Evolutionary conservation across 2,888 invertebrate species (phyloP).

Genomic region (Caprella mutica): DNA sequence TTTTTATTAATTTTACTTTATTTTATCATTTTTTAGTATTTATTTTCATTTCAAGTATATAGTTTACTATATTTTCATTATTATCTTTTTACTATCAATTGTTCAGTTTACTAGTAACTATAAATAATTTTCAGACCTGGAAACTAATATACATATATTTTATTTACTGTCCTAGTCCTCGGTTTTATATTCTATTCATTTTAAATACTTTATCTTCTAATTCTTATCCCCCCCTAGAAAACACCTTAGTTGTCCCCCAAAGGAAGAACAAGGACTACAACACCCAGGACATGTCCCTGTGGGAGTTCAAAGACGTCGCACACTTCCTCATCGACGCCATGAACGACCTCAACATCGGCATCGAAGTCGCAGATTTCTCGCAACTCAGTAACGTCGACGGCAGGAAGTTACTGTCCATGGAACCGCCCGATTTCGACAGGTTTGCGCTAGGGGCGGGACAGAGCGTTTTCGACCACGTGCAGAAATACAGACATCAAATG

Average conservation of each 20-base stretch:
- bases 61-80: too few relatives aligned
- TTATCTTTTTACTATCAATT: too few relatives aligned
- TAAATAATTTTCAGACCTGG: too few relatives aligned
- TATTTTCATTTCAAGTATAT: too few relatives aligned
- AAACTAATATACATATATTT: too few relatives aligned
- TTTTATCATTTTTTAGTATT: too few relatives aligned
- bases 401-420: conserved; percentile 7
- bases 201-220: neutral
- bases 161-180: too few relatives aligned
- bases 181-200: too few relatives aligned
- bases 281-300: conserved; percentile 2
- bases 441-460: conserved; percentile 8
- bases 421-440: conserved; percentile 7
- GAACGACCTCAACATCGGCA: conserved; percentile 9
- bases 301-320: conserved; percentile 14
- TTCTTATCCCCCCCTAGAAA: neutral
- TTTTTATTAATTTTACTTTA: too few relatives aligned
- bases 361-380: conserved; percentile 11
- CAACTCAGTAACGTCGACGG: conserved; percentile 14
- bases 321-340: conserved; percentile 16
- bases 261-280: conserved; percentile 8
- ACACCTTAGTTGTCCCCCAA: neutral
- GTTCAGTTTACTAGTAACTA: too few relatives aligned
- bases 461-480: conserved; percentile 10
- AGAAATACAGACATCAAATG: conserved; percentile 3